These are phyloP conservation scores for Actenoides hombroni DNA, from an alignment of 2,113 vertebrate species.

Conservation along the genomic window DNA sequence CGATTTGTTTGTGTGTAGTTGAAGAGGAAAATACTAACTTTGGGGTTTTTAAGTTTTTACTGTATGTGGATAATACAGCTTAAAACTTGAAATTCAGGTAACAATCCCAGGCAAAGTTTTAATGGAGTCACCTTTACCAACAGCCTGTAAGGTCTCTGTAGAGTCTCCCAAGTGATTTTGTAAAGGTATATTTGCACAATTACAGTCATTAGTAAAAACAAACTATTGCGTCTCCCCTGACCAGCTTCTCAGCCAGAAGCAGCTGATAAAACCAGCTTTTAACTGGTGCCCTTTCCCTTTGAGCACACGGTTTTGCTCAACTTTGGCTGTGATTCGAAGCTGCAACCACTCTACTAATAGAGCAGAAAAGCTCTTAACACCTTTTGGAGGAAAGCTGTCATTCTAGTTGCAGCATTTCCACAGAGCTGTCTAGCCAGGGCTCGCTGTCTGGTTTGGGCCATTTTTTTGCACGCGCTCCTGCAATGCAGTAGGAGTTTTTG, in stretches of 20 bases:
- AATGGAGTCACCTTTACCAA: background rate
- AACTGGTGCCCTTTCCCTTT: background rate
- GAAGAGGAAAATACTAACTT: background rate
- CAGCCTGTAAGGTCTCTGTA: background rate
- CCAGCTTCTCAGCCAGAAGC: background rate
- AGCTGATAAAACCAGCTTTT: background rate
- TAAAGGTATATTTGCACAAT: background rate
- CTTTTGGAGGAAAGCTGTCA: background rate
- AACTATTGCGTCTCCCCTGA: background rate
- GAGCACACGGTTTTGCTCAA: fast-evolving
- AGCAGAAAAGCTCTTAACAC: background rate
- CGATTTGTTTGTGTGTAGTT: background rate
- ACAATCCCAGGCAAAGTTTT: background rate
- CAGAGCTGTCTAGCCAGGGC: background rate
- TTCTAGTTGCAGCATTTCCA: background rate
- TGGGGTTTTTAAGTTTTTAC: background rate
- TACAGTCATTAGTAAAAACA: background rate
- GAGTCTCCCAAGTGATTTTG: background rate
- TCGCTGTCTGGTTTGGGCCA: background rate
- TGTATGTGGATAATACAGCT: fast-evolving
- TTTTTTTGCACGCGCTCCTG: background rate
- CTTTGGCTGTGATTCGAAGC: background rate
- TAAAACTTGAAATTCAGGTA: background rate
- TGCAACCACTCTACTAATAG: background rate
- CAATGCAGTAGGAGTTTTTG: background rate